phyloP scores from a whole-genome alignment of 2,113 vertebrate species.

The Myrmecobius fasciatus region DNA sequence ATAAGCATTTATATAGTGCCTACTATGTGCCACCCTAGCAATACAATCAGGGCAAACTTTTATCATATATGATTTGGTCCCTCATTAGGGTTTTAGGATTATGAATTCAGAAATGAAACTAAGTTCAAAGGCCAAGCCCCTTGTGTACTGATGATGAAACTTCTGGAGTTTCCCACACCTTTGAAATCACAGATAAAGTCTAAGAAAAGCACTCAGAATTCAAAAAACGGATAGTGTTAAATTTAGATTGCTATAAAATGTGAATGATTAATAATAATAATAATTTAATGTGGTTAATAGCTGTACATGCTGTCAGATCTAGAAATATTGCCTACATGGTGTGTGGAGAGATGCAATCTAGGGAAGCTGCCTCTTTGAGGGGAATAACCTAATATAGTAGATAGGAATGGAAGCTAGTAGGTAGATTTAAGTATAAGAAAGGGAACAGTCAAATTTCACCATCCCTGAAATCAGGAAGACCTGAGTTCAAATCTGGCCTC shows the following conservation, averaged over 20 bases:
- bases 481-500: too few species aligned
- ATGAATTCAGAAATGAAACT: not conserved
- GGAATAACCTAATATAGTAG: not conserved
- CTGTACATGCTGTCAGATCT: not conserved
- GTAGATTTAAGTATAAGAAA: not conserved
- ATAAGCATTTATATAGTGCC: not conserved
- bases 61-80: not conserved
- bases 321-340: not conserved
- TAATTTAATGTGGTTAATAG: not conserved
- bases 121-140: not conserved
- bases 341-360: not conserved
- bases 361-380: not conserved
- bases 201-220: not conserved
- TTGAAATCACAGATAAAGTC: not conserved
- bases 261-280: not conserved
- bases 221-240: not conserved
- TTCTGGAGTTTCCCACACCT: not conserved
- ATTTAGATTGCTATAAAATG: not conserved
- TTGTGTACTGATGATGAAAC: not conserved
- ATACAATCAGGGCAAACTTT: not conserved
- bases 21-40: not conserved
- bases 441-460: too few species aligned
- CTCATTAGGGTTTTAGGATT: not conserved
- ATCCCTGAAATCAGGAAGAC: too few species aligned
- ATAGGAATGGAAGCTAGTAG: not conserved